phyloP scores from a whole-genome alignment of 1,140 invertebrate species.

The Anastrepha obliqua region DNA sequence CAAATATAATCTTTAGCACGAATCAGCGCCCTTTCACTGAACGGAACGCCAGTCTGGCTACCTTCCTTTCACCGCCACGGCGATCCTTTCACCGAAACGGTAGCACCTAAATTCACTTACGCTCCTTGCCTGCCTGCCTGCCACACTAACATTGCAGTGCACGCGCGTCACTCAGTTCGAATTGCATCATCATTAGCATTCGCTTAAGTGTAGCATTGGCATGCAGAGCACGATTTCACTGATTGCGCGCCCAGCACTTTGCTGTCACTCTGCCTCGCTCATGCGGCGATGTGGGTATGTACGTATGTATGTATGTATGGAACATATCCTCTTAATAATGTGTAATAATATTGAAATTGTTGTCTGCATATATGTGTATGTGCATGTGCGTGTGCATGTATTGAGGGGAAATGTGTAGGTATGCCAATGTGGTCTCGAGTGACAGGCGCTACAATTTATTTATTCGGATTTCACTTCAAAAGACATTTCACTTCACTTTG shows the following conservation, averaged over 20 bases:
- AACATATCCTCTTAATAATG: neutral
- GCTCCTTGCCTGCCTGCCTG: neutral
- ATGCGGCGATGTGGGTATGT: neutral
- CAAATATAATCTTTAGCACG: neutral
- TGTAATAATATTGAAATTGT: neutral
- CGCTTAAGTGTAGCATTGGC: constrained; percentile 11
- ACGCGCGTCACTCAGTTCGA: constrained; percentile 11
- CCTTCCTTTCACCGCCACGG: too few relatives aligned
- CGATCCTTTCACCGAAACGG: constrained; percentile 33
- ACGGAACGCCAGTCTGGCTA: neutral
- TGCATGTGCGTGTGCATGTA: neutral
- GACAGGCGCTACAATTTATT: constrained; percentile 38
- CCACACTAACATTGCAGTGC: neutral
- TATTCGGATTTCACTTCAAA: neutral
- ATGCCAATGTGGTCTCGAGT: neutral
- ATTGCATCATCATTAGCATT: constrained; percentile 38
- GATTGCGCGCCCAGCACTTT: constrained; percentile 17
- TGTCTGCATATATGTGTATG: neutral
- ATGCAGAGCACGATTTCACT: constrained; percentile 32
- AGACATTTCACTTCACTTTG: constrained; percentile 41
- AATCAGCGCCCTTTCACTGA: neutral
- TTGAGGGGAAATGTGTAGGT: neutral
- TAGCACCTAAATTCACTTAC: constrained; percentile 28
- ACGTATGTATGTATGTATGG: neutral
- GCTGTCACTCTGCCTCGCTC: neutral